These are phyloP conservation scores for Pseudorhombus dupliciocellatus DNA, from an alignment of 2,113 vertebrate genomes.

Conservation along the genomic window DNA sequence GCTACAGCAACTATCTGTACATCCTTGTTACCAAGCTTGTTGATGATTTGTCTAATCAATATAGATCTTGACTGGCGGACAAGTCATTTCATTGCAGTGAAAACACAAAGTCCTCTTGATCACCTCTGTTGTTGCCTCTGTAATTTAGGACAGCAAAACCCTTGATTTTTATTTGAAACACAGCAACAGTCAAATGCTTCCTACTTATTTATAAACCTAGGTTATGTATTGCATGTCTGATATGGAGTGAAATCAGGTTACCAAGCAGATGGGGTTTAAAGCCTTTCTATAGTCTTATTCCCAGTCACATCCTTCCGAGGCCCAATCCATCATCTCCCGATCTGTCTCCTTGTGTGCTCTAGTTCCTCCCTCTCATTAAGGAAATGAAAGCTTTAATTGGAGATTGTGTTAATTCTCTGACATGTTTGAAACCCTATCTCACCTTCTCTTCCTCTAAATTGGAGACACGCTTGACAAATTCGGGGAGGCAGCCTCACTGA, in stretches of 20 bases:
- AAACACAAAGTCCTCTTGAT: constrained; percentile 28
- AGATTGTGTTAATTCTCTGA: constrained; percentile 63
- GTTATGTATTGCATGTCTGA: neutral
- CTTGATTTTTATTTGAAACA: constrained; percentile 12
- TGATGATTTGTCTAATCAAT: neutral
- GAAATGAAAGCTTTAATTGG: constrained; percentile 65
- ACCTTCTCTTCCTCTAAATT: constrained; percentile 44
- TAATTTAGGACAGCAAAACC: constrained; percentile 2
- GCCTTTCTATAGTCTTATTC: constrained; percentile 31
- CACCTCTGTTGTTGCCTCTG: neutral
- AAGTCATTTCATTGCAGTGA: constrained; percentile 27
- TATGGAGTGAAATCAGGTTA: constrained; percentile 32
- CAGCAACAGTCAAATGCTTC: constrained; percentile 2
- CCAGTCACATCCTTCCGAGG: constrained; percentile 30
- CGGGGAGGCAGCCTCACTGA: constrained; percentile 46
- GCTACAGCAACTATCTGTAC: neutral
- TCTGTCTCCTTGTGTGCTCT: constrained; percentile 19
- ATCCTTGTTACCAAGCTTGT: neutral
- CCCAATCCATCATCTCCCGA: constrained; percentile 61
- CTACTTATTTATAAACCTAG: constrained; percentile 11
- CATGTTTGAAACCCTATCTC: constrained; percentile 55
- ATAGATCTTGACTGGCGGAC: too few species aligned
- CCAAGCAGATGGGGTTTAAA: constrained; percentile 43
- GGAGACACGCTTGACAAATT: constrained; percentile 50
- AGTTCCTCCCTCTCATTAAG: constrained; percentile 58